Conservation (phyloP, 2,888 invertebrate species). For the Vesta saturnalis region DNA sequence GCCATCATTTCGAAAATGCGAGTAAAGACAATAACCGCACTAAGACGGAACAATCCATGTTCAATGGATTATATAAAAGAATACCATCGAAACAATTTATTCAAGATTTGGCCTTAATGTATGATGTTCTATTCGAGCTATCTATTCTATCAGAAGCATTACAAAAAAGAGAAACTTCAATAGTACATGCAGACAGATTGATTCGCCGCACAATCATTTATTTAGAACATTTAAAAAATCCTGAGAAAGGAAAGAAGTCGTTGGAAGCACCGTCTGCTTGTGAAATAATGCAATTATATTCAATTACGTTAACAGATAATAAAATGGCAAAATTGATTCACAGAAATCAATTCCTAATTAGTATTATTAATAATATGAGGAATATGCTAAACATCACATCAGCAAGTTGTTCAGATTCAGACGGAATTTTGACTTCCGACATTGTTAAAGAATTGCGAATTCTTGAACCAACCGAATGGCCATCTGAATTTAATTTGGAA, state of each 20-base stretch:
- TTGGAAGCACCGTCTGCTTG: slow-evolving; percentile 3
- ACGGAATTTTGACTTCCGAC: slow-evolving; percentile 5
- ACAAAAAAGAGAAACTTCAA: too few relatives aligned
- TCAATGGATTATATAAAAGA: too few relatives aligned
- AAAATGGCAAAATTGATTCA: slow-evolving; percentile 2
- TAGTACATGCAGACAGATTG: not conserved
- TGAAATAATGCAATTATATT: slow-evolving; percentile 6
- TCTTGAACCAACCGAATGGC: slow-evolving; percentile 4
- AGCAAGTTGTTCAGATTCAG: too few relatives aligned
- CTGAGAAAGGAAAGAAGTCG: slow-evolving; percentile 5
- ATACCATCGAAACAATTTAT: too few relatives aligned
- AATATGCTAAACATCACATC: too few relatives aligned
- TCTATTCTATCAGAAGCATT: slow-evolving; percentile 6
- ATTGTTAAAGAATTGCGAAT: slow-evolving; percentile 8
- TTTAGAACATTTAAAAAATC: too few relatives aligned
- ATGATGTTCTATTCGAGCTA: too few relatives aligned
- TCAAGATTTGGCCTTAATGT: too few relatives aligned
- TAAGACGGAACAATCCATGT: not conserved
- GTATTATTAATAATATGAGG: too few relatives aligned
- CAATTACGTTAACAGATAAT: not conserved
- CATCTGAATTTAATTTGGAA: slow-evolving; percentile 4
- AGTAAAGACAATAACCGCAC: too few relatives aligned
- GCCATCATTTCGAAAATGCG: slow-evolving; percentile 2
- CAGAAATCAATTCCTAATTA: not conserved
- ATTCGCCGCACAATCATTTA: too few relatives aligned